These are phyloP conservation scores for Matsumurasca onukii DNA, from an alignment of 1,140 invertebrate species.

Conservation along the genomic window DNA sequence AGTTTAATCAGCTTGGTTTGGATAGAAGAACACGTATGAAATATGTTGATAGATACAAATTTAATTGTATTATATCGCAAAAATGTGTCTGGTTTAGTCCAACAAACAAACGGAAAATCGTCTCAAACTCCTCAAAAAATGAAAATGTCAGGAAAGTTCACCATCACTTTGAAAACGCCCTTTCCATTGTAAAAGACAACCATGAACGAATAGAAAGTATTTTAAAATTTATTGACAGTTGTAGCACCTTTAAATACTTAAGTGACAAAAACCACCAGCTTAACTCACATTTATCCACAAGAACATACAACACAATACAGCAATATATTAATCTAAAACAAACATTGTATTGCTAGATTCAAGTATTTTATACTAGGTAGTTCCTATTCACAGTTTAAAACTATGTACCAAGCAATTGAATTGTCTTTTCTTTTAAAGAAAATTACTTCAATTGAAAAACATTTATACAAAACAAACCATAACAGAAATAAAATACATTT, in stretches of 20 bases:
- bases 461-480: slow-evolving; percentile 31
- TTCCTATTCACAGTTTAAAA: slow-evolving; percentile 30
- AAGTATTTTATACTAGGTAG: neutral
- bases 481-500: slow-evolving; percentile 9
- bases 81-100: neutral
- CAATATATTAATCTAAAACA: slow-evolving; percentile 1
- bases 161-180: neutral
- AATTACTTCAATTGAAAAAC: slow-evolving; percentile 31
- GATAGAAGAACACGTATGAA: no score
- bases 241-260: neutral
- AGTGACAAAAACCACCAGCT: neutral
- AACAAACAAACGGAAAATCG: neutral
- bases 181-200: neutral
- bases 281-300: neutral
- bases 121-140: neutral
- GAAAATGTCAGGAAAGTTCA: neutral
- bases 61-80: neutral
- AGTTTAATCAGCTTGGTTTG: no score
- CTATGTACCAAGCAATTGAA: slow-evolving; percentile 33
- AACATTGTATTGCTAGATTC: slow-evolving; percentile 19
- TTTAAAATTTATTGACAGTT: neutral
- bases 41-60: no score
- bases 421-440: slow-evolving; percentile 33
- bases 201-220: neutral
- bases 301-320: slow-evolving; percentile 4